Evolutionary conservation across 2,888 invertebrate genomes (phyloP), one percentile per base, ranked within the genome.

Genomic region (Camponotus fellah): DNA sequence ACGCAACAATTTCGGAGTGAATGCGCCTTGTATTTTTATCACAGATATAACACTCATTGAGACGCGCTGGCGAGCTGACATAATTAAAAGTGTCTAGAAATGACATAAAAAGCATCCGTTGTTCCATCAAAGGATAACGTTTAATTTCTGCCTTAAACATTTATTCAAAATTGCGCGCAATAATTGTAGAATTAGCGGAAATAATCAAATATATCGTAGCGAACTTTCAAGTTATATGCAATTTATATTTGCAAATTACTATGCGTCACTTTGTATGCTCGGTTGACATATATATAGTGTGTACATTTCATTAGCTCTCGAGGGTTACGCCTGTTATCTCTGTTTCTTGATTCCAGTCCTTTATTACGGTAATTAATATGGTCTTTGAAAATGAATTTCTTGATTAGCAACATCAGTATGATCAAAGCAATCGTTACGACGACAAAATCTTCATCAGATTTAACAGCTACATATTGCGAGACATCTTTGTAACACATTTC

Each of bases 271-370:
- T 79, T 53, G 56, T 62, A 79, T 66, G 79, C 74, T 46, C 46
- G 46, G 58, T 65, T 83, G 80, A 74, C 74, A 83, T 37, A 84
- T 56, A 56, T 69, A 56, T 62, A 65, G 53, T 79, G 79, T 83
- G 74, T 83, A 83, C 83, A 62, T 79, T 83, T 83, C 83, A 79
- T 85, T 85, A 83, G 26, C 26, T 60, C 66, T 46, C 46, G n/a
- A 60, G 69, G 32, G 65, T 85, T 66, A 76, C 21, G 40, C 10
- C 34, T 69, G 46, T 46, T 72, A 69, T 72, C 71, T 71, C 58
- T 43, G 21, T 62, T 71, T 75, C 83, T 58, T 83, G 65, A 72
- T 72, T 66, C 60, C 14, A 49, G 10, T 14, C 66, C 77, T 72
- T 83, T 72, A 71, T 71, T 46, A 65, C 5, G n/a, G 26, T 82